Base-by-base conservation (phyloP, 92 coral and sea anemone genomes). In the Umimayanthus chanpuru region DNA sequence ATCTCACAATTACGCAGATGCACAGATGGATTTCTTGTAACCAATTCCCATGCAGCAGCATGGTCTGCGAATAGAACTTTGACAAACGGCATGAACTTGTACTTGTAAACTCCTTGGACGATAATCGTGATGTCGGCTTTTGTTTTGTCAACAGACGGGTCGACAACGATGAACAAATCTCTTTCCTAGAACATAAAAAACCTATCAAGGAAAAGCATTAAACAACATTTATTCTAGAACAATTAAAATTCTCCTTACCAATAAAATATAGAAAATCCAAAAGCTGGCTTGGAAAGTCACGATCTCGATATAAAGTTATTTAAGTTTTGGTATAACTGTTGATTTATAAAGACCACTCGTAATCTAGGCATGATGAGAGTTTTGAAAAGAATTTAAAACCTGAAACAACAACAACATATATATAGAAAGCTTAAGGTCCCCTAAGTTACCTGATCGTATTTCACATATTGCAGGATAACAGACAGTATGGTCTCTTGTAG, bases 41-140 rank as follows among this genome's bases (percentile, higher is more conserved):
- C 49, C 73, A 80, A 30, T 39, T 29, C 73, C 72, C 25, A 64
- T 36, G 36, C 2, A 53, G 53, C 73, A 4, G 85, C 85, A 9
- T 80, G 85, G 3, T 80, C 85, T 36, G 28, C 1, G 49, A 78
- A 78, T 15, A 78, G 5, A 49, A 78, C 66, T 29, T 78, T 49
- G 21, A 78, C 41, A 10, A 78, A 39, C 6, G 81, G 81, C 81
- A 78, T 78, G 36, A 78, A 49, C 23, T 78, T 78, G 81, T 78
- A 78, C 36, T 25, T 47, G 81, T 49, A 78, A 4, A 49, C 65
- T n/a, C 81, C 81, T 58, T 49, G 61, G 64, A 78, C 81, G 25
- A 78, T 6, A 21, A 78, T 78, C 38, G 81, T 78, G 20, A 78
- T 44, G n/a, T n/a, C 81, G 23, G 66, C 61, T n/a, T 78, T 41